These are phyloP conservation scores for Sebastes oblongus DNA, from an alignment of 2,797 vertebrate genomes.

Conservation along the genomic window DNA sequence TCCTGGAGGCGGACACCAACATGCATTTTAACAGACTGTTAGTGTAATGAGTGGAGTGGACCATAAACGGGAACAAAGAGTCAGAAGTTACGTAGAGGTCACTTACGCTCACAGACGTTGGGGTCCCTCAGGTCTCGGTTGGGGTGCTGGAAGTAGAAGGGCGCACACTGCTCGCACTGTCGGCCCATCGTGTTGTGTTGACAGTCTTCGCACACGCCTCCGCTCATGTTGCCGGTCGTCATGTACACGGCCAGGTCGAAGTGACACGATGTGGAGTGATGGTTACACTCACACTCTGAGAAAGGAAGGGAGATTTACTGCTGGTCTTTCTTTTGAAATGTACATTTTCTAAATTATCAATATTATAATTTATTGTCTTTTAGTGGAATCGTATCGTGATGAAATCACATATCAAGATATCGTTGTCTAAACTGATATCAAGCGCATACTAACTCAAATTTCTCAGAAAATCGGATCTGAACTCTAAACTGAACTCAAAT, in stretches of 20 bases:
- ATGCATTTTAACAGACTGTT: not conserved
- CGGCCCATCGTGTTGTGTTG: slow-evolving; percentile 93
- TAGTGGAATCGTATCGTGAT: too few species aligned
- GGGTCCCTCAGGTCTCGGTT: slow-evolving; percentile 89
- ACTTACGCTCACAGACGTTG: slow-evolving; percentile 90
- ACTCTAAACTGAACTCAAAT: too few species aligned
- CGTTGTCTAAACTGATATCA: too few species aligned
- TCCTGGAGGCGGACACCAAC: not conserved
- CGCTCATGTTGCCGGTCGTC: slow-evolving; percentile 88
- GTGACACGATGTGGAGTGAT: slow-evolving; percentile 90
- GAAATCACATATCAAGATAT: too few species aligned
- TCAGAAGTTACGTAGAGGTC: not conserved
- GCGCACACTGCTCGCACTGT: slow-evolving; percentile 91
- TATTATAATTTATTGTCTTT: too few species aligned
- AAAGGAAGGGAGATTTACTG: not conserved
- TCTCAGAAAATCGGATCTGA: too few species aligned
- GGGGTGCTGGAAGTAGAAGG: slow-evolving; percentile 94
- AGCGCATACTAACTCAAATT: too few species aligned
- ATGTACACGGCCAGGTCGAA: slow-evolving; percentile 92
- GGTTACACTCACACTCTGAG: slow-evolving; percentile 93
- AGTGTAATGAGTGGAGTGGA: not conserved
- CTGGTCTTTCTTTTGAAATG: too few species aligned
- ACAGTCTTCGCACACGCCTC: slow-evolving; percentile 93
- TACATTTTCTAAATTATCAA: too few species aligned
- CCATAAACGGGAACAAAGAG: not conserved